A percentile compares a stretch with the other conserved stretches of the same genome.
phyloP scores from a whole-genome alignment of 2,797 vertebrate species.

The Brachymystax lenok region DNA sequence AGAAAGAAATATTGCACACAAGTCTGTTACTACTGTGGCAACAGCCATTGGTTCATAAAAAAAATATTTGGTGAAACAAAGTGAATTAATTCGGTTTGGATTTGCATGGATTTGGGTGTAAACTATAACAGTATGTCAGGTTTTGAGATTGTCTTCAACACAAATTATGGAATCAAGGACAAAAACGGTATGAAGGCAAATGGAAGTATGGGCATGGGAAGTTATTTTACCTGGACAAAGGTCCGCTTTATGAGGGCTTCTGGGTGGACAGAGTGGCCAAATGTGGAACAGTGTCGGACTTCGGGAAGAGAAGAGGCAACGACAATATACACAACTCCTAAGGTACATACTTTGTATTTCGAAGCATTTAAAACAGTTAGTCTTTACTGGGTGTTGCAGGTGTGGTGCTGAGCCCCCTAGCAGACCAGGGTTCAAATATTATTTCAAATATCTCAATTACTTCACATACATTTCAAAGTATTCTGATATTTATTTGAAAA shows the following conservation, averaged over 20 bases:
- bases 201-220: slow-evolving; percentile 85
- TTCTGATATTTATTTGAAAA: no score
- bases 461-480: no score
- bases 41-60: background rate
- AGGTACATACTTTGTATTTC: slow-evolving; percentile 73
- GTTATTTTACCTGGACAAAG: slow-evolving; percentile 81
- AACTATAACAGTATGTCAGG: background rate
- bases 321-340: slow-evolving; percentile 82
- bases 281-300: slow-evolving; percentile 85
- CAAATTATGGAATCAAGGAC: slow-evolving; percentile 58
- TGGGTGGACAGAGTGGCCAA: slow-evolving; percentile 85
- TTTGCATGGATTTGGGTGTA: no score
- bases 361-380: background rate
- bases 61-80: background rate
- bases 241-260: slow-evolving; percentile 85
- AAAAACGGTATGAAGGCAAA: slow-evolving; percentile 83
- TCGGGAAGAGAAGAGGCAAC: slow-evolving; percentile 75
- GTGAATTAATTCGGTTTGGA: background rate
- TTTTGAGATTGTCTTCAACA: no score
- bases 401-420: background rate
- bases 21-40: background rate
- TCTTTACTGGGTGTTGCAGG: background rate
- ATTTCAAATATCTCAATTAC: no score
- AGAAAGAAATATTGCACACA: no score
- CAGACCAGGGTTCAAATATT: no score